A percentile compares a stretch with the other conserved stretches of the same genome.
phyloP scores from a whole-genome alignment of 1,140 invertebrate species.

The Nixonia krombeini region DNA sequence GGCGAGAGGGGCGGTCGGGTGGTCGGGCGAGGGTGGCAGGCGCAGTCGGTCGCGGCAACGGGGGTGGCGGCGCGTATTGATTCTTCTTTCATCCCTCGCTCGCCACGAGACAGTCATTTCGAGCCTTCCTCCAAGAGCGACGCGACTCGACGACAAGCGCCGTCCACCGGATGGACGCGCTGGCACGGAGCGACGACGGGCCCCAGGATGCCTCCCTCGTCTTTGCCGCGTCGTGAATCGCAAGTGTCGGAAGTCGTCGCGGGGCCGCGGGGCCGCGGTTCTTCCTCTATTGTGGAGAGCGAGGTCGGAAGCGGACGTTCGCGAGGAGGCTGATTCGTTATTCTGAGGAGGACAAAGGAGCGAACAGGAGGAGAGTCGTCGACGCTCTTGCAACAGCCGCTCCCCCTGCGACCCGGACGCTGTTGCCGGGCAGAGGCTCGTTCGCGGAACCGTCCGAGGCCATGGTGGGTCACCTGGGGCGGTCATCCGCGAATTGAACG shows the following conservation, averaged over 20 bases:
- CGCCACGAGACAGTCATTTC: slow-evolving; percentile 63
- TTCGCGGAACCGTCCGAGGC: no score
- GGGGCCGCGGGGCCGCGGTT: slow-evolving; percentile 2
- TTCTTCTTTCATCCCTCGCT: slow-evolving; percentile 59
- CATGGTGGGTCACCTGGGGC: no score
- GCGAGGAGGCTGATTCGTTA: no score
- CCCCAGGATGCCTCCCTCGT: slow-evolving; percentile 6
- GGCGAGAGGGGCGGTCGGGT: slow-evolving; percentile 6
- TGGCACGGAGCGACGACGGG: no score
- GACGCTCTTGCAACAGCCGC: background rate
- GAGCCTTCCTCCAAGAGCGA: slow-evolving; percentile 49
- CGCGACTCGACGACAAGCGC: slow-evolving; percentile 37
- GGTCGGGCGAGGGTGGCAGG: slow-evolving; percentile 48
- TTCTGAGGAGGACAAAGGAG: no score
- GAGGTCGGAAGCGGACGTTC: background rate
- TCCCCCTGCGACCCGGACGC: background rate
- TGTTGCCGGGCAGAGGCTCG: slow-evolving; percentile 2
- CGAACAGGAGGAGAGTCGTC: no score
- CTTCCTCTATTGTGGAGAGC: background rate
- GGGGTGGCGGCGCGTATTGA: slow-evolving; percentile 65
- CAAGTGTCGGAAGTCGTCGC: no score
- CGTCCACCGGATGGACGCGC: slow-evolving; percentile 1
- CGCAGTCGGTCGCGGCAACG: slow-evolving; percentile 51
- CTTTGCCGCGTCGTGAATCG: no score
- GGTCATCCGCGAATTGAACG: no score